Percentiles rank a stretch among this genome's conserved stretches.
Evolutionary conservation across 2,888 invertebrate species (phyloP).

Genomic region (Scaptomyza tumidula): DNA sequence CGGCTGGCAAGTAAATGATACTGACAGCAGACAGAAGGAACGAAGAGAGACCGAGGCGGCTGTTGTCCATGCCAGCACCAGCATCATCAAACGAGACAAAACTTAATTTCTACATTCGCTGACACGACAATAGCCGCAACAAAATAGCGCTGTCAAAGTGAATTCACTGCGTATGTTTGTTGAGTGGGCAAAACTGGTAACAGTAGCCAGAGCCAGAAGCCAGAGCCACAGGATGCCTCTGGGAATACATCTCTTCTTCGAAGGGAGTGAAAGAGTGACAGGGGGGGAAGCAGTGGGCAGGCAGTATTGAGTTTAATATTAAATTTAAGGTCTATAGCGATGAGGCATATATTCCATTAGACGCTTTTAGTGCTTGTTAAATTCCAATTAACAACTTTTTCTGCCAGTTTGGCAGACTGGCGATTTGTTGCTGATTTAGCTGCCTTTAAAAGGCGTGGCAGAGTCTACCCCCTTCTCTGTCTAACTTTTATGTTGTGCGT

Average conservation of each 20-base stretch:
- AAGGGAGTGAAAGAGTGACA: not conserved
- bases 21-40: conserved; percentile 52
- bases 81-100: conserved; percentile 45
- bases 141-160: conserved; percentile 32
- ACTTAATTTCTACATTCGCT: conserved; percentile 80
- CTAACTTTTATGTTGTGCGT: conserved; percentile 47
- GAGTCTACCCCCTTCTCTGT: not conserved
- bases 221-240: conserved; percentile 20
- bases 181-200: conserved; percentile 61
- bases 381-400: conserved; percentile 82
- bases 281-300: not conserved
- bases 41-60: conserved; percentile 21
- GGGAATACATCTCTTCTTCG: conserved; percentile 23
- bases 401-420: conserved; percentile 49
- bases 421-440: conserved; percentile 40
- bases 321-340: conserved; percentile 22
- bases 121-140: conserved; percentile 50
- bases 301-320: not conserved
- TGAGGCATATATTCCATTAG: conserved; percentile 67
- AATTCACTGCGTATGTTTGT: conserved; percentile 32
- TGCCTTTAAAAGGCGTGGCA: conserved; percentile 49
- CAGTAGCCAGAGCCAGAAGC: conserved; percentile 29
- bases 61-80: conserved; percentile 33
- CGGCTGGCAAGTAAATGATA: conserved; percentile 68
- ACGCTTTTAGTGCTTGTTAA: conserved; percentile 80